Evolutionary conservation across 2,888 invertebrate species (phyloP), one percentile per base, ranked within the genome.

Genomic region (Phragmatobia fuliginosa): DNA sequence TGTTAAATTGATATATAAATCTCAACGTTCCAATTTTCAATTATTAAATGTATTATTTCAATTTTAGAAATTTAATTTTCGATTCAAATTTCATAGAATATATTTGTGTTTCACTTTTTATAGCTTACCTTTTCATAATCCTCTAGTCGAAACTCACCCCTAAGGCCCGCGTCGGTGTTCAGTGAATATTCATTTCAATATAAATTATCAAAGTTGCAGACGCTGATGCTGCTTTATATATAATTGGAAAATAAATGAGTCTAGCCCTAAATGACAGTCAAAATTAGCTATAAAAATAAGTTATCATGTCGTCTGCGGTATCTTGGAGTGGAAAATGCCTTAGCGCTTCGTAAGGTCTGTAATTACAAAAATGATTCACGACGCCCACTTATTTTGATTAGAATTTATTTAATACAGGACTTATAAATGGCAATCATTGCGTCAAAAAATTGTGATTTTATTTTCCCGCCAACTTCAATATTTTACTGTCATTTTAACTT

Each of bases 251-350:
- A 56, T 56, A 28, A 56, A 67, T 59, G 60, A 62, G 71, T 68
- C 36, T 67, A 66, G 31, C 64, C 68, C 73, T 67, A 66, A 56
- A 56, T 14, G 4, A 68, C 71, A 66, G 59, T 62, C 69, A 62
- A 74, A 76, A 78, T 76, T 58, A 64, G 28, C 67, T 71, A 68
- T 62, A 70, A 76, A 78, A 79, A 79, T 67, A 74, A 71, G 68
- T 72, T 74, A 73, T 71, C 66, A 77, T 45, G 67, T 72, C 68
- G 63, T 52, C 75, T 56, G 68, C 64, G 41, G 32, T 66, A 31
- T 33, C 32, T 60, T 59, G 36, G 41, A 65, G 56, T 56, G 5
- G 14, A 14, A 25, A 56, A 56, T 56, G 28, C 25, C 16, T 25
- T 28, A 56, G 25, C 28, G 16, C 5, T 56, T 2, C 16, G 52